Conservation (phyloP, 2,888 invertebrate genomes). For the Spatulosminthurus flaviceps region DNA sequence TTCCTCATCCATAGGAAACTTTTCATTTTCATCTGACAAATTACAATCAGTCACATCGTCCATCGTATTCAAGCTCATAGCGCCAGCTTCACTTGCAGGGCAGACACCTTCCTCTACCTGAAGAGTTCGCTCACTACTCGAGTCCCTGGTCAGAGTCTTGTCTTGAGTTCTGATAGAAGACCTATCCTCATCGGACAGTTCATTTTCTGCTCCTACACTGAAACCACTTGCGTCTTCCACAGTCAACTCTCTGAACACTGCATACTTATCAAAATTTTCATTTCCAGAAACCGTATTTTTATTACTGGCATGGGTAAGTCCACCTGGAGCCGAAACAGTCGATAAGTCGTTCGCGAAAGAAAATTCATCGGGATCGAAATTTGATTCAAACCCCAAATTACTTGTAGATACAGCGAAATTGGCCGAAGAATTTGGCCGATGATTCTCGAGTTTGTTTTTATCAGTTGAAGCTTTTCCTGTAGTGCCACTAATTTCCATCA, state of each 20-base stretch:
- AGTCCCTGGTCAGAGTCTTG: conserved; percentile 56
- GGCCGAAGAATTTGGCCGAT: neutral
- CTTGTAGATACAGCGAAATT: conserved; percentile 1
- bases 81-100: neutral
- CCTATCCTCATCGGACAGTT: conserved; percentile 56
- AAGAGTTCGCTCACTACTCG: conserved; percentile 62
- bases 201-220: conserved; percentile 44
- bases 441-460: neutral
- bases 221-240: conserved; percentile 72
- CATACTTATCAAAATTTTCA: conserved; percentile 77
- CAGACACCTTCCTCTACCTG: conserved; percentile 56
- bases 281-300: neutral
- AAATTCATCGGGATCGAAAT: conserved; percentile 65
- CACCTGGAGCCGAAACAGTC: conserved; percentile 67
- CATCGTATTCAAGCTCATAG: conserved; percentile 56
- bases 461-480: neutral
- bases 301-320: conserved; percentile 59
- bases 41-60: conserved; percentile 63
- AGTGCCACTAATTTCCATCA: conserved; percentile 63
- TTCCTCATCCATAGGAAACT: conserved; percentile 54
- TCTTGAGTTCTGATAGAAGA: conserved; percentile 53
- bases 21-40: conserved; percentile 61
- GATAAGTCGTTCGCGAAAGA: conserved; percentile 64
- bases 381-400: conserved; percentile 72
- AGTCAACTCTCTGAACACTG: conserved; percentile 83